phyloP scores from a whole-genome alignment of 2,113 vertebrate genomes.

The Protobothrops flavoviridis region DNA sequence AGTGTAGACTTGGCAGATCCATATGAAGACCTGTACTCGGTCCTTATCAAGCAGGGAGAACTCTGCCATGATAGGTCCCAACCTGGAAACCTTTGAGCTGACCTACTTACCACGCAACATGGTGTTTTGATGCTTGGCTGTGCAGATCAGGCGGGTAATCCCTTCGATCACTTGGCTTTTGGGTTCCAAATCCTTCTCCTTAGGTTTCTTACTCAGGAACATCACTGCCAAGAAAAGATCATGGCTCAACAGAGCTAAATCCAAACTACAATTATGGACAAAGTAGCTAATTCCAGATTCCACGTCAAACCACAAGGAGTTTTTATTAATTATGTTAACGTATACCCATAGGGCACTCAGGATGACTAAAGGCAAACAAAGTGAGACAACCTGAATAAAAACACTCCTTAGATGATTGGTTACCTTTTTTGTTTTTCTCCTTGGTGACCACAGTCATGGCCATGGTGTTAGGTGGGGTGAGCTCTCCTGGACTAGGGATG shows the following conservation, averaged over 20 bases:
- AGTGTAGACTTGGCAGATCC: background rate
- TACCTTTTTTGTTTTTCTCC: slow-evolving; percentile 91
- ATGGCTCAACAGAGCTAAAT: background rate
- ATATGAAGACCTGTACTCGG: background rate
- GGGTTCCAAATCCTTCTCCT: slow-evolving; percentile 87
- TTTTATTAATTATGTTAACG: background rate
- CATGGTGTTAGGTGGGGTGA: slow-evolving; percentile 84
- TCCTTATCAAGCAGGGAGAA: background rate
- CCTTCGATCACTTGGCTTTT: slow-evolving; percentile 91
- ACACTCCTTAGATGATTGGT: background rate
- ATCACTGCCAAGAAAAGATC: slow-evolving; percentile 72
- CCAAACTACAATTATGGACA: background rate
- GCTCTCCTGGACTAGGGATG: slow-evolving; percentile 81
- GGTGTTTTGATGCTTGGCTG: slow-evolving; percentile 90
- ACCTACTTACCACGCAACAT: slow-evolving; percentile 81
- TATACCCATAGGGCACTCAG: background rate
- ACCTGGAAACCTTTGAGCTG: background rate
- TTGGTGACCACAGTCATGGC: slow-evolving; percentile 93
- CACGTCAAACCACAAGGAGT: background rate
- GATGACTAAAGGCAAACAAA: background rate
- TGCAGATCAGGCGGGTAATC: slow-evolving; percentile 89
- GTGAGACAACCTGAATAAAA: background rate
- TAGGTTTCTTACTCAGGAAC: slow-evolving; percentile 89
- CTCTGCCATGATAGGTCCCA: no score
- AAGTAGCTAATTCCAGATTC: background rate